Evolutionary conservation across 2,888 invertebrate species (phyloP).

Genomic region (Glaucopsyche alexis): DNA sequence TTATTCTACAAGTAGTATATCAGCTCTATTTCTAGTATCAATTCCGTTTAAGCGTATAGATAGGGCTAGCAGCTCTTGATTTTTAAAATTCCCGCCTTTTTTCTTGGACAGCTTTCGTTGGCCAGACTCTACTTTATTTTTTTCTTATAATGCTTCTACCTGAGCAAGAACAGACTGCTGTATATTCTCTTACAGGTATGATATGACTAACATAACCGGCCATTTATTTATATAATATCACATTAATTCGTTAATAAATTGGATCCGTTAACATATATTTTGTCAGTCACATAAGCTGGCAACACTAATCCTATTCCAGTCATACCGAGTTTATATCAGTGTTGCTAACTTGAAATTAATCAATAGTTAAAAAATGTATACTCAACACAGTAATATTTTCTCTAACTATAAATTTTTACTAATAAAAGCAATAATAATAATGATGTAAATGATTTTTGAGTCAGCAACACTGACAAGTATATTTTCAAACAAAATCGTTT

Average conservation of each 20-base stretch:
- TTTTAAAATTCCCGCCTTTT: no score
- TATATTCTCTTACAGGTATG: constrained; percentile 46
- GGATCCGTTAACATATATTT: constrained; percentile 24
- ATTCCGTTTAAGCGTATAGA: no score
- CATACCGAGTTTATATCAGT: neutral
- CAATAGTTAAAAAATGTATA: neutral
- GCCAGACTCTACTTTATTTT: no score
- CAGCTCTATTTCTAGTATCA: no score
- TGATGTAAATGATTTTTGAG: neutral
- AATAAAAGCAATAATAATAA: neutral
- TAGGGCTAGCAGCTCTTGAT: no score
- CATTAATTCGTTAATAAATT: constrained; percentile 46
- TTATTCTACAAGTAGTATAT: no score
- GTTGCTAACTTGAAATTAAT: neutral
- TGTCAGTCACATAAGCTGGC: constrained; percentile 13
- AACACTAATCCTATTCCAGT: constrained; percentile 6
- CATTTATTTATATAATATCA: constrained; percentile 53
- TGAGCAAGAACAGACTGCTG: constrained; percentile 31
- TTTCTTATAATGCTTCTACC: constrained; percentile 12
- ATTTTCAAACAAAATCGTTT: neutral
- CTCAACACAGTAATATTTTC: neutral
- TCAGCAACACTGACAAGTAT: constrained; percentile 6
- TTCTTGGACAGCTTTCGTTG: no score
- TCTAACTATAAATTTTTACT: neutral
- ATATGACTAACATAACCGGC: constrained; percentile 55